A percentile compares a stretch with the other conserved stretches of the same genome.
Conservation (phyloP, 2,888 invertebrate genomes). For the Schizaphis graminum region DNA sequence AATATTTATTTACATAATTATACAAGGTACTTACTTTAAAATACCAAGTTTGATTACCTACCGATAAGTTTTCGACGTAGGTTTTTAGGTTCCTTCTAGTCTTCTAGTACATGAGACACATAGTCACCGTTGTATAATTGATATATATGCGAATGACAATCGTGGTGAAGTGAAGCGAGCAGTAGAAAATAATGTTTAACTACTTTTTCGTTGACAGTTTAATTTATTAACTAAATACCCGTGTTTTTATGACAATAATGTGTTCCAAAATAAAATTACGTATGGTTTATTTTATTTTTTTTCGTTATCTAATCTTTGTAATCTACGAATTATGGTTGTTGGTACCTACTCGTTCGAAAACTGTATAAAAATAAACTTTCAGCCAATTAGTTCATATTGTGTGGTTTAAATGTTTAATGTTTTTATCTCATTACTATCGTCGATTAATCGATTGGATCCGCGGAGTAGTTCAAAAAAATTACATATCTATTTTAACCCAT, state of each 20-base stretch:
- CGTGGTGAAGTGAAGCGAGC: neutral
- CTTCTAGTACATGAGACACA: neutral
- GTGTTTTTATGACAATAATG: neutral
- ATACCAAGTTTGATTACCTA: neutral
- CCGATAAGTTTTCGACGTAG: neutral
- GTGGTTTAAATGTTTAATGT: neutral
- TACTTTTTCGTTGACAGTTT: neutral
- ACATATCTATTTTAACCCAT: neutral
- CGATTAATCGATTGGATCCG: neutral
- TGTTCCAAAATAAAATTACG: neutral
- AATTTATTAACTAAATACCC: neutral
- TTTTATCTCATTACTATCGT: neutral
- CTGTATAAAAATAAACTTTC: neutral
- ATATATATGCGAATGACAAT: neutral
- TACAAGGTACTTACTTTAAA: neutral
- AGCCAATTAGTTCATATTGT: neutral
- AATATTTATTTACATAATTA: neutral
- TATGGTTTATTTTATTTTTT: neutral
- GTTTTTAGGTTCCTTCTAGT: neutral
- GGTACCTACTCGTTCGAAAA: neutral
- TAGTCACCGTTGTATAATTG: neutral
- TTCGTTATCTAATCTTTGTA: neutral
- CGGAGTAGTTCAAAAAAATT: neutral
- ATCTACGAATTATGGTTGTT: neutral
- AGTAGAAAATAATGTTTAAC: neutral